Conservation (phyloP, 2,888 invertebrate genomes). For the Agrotis puta region DNA sequence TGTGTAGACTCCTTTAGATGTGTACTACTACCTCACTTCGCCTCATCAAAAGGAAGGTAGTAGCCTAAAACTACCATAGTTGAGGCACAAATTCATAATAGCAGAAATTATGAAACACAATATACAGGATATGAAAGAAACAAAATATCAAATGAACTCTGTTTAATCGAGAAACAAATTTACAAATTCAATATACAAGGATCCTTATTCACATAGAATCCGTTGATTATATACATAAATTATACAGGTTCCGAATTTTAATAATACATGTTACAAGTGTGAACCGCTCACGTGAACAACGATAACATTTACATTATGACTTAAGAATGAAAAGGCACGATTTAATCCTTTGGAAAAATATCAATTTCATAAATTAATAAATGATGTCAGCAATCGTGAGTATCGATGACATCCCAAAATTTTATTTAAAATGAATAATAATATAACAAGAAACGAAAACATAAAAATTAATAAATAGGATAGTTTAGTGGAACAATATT, state of each 20-base stretch:
- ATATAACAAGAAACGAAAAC: constrained; percentile 38
- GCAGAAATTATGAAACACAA: background rate
- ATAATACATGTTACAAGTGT: constrained; percentile 68
- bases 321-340: constrained; percentile 78
- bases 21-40: too few species aligned
- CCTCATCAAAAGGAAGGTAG: too few species aligned
- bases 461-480: constrained; percentile 45
- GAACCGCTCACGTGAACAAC: constrained; percentile 63
- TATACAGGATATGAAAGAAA: constrained; percentile 47
- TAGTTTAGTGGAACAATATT: constrained; percentile 35
- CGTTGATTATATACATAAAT: constrained; percentile 72
- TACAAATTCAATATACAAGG: constrained; percentile 81
- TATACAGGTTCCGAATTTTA: constrained; percentile 68
- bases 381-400: constrained; percentile 41
- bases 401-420: constrained; percentile 43
- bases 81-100: too few species aligned
- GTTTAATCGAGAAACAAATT: constrained; percentile 86
- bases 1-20: too few species aligned
- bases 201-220: constrained; percentile 69
- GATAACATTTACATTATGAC: constrained; percentile 72
- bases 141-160: constrained; percentile 69
- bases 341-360: constrained; percentile 61
- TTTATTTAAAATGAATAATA: constrained; percentile 40
- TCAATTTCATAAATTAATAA: constrained; percentile 54
- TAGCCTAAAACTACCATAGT: too few species aligned